Evolutionary conservation across 1,140 invertebrate genomes (phyloP).

Genomic region (Zaprionus capensis): DNA sequence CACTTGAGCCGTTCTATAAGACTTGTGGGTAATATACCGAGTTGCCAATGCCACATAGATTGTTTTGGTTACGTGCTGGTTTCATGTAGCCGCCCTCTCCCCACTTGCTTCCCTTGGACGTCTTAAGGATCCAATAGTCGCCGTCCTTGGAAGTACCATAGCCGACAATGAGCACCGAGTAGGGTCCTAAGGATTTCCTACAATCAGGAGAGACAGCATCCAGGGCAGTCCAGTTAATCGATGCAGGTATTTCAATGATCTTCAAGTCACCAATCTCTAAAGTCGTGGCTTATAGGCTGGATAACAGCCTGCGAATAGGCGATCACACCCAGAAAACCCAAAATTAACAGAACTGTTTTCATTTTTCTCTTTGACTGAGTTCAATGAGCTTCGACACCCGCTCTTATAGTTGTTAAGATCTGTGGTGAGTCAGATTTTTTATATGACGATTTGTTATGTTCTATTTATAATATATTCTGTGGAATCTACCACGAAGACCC

Average conservation of each 20-base stretch:
- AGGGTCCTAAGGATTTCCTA: background rate
- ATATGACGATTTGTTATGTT: background rate
- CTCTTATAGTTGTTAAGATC: background rate
- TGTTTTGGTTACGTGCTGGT: constrained; percentile 17
- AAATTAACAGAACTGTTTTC: background rate
- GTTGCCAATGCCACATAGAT: constrained; percentile 25
- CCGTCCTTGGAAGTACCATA: constrained; percentile 3
- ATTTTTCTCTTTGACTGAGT: background rate
- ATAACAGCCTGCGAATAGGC: background rate
- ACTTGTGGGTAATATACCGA: background rate
- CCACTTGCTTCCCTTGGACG: background rate
- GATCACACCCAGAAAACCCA: background rate
- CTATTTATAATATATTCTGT: background rate
- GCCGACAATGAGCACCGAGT: constrained; percentile 36
- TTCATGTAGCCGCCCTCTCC: constrained; percentile 30
- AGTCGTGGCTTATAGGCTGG: too few species aligned
- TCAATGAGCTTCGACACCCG: background rate
- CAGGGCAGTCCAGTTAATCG: constrained; percentile 22
- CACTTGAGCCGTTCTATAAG: background rate
- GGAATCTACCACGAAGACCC: background rate
- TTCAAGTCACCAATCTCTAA: background rate
- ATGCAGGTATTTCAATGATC: background rate
- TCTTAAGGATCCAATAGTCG: constrained; percentile 34
- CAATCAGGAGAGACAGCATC: constrained; percentile 15
- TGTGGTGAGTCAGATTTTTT: background rate